Base-by-base conservation (phyloP, 2,888 invertebrate genomes). In the Dimorphilus gyrociliatus region DNA sequence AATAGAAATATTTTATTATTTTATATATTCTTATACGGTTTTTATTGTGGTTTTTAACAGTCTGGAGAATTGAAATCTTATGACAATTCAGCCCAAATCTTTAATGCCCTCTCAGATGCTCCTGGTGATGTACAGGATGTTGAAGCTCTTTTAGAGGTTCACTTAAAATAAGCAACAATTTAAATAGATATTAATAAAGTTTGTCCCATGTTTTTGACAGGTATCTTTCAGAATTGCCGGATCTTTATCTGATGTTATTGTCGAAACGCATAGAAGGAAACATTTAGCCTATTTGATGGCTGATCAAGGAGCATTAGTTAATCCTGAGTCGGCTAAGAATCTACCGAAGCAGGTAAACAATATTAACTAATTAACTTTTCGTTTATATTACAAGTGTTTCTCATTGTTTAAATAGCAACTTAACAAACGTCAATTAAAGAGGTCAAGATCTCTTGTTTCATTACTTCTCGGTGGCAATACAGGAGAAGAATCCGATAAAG, bases 1-100 rank as follows among this genome's bases (percentile, higher is more conserved):
- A 21, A 8, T 21, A 21, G 8, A 21, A n/a, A 21, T n/a, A 21
- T 21, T 21, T 21, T 21, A 13, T n/a, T 25, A 13, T 25, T 7
- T 25, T 25, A n/a, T 8, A 25, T n/a, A 25, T 82, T 85, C 51
- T 78, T 84, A 50, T 82, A 82, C 62, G 80, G 81, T 57, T 81
- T 80, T 50, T 80, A 80, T 64, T 13, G 27, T 29, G 14, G 29
- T 34, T 14, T 35, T 62, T 39, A 65, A 71, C 84, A 82, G 55
- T 69, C 72, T 6, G n/a, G n/a, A n/a, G 77, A 81, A 52, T 70
- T 94, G 33, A 76, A 76, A 45, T 72, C 75, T 42, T 69, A 86
- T 44, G 85, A 88, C 50, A 90, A 90, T 64, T 90, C 92, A 1
- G 92, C 92, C 8, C 86, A 90, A 67, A 88, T 97, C 52, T 97